Evolutionary conservation across 2,888 invertebrate genomes (phyloP), one percentile per base, ranked within the genome.

Genomic region (Andrena praecox): DNA sequence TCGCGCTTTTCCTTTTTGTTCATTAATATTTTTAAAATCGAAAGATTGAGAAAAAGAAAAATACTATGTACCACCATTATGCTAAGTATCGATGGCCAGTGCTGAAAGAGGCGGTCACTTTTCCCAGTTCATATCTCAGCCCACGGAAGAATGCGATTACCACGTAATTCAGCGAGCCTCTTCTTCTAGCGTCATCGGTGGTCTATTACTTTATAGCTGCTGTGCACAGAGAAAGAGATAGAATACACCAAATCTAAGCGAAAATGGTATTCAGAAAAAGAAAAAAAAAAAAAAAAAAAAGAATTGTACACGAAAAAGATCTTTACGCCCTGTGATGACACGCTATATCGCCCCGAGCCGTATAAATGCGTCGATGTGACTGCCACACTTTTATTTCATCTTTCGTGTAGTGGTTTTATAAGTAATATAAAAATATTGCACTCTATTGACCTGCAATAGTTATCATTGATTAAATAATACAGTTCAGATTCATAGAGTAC

Each of bases 81-180:
- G 82, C 86, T 85, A 85, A 84, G 81, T 87, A 88, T 83, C 80
- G 75, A 85, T 72, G 85, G 75, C 76, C 80, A 83, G 80, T 85
- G 87, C 87, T 74, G 88, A 89, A 89, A 89, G 85, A 90, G 90
- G 88, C 89, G 87, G 88, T 71, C 64, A 71, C 82, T 67, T 64
- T 77, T 74, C 80, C 80, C 73, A 69, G 71, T 80, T 83, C 81
- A 71, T 33, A 60, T 73, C 78, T 71, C 73, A 72, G 67, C 74
- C 77, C 81, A 84, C 72, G 73, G 73, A 70, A 73, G 69, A 35
- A 77, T 64, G 66, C 29, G 62, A 68, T 80, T 74, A 77, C n/a
- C 52, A 70, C 48, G 64, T 64, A 73, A 73, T 42, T 84, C 63
- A 63, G 63, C 77, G 24, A 59, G 76, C 77, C 73, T 77, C 84